These are phyloP conservation scores for Valencia hispanica DNA, from an alignment of 2,797 vertebrate species.

Conservation along the genomic window DNA sequence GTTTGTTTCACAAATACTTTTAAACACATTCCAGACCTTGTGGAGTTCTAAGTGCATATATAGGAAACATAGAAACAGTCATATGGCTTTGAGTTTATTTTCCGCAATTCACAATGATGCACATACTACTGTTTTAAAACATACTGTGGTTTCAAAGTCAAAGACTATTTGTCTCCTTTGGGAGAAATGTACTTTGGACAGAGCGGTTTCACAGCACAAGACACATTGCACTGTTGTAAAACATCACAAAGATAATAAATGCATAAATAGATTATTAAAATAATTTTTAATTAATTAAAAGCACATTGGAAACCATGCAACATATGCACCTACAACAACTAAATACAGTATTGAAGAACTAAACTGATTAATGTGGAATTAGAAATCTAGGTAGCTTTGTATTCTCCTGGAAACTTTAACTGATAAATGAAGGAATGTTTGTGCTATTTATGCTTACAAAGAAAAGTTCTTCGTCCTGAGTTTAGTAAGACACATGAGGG, in stretches of 20 bases:
- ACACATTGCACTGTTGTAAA: neutral
- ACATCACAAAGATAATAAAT: neutral
- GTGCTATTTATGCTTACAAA: neutral
- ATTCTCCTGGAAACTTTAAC: neutral
- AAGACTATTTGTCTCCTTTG: neutral
- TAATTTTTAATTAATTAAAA: neutral
- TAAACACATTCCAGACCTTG: neutral
- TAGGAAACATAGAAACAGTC: neutral
- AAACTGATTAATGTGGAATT: neutral
- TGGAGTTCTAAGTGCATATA: neutral
- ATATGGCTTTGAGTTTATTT: neutral
- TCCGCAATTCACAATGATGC: neutral
- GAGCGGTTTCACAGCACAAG: neutral
- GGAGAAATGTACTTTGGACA: neutral
- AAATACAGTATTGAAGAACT: neutral
- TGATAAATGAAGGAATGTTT: neutral
- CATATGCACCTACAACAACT: neutral
- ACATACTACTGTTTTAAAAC: neutral
- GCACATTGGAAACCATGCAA: neutral
- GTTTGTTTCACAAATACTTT: neutral
- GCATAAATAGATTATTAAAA: neutral
- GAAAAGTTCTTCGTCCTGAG: neutral
- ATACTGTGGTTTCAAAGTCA: neutral
- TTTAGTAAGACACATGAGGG: neutral
- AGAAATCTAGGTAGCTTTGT: neutral